Conservation (phyloP, 1,140 invertebrate genomes). For the Calephelis virginiensis region DNA sequence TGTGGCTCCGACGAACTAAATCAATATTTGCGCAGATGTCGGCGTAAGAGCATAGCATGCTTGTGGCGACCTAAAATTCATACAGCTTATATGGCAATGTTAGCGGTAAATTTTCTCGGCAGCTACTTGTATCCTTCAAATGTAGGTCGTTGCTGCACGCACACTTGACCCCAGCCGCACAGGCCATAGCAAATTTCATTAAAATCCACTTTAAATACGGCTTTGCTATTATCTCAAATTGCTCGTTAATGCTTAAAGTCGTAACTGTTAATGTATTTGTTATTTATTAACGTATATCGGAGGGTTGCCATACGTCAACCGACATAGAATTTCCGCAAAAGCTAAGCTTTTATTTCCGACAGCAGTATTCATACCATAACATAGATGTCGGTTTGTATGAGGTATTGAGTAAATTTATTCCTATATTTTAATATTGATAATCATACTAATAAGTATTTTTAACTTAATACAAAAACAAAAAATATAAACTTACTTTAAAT, state of each 20-base stretch:
- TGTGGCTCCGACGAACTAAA: slow-evolving; percentile 72
- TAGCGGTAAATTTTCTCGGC: slow-evolving; percentile 77
- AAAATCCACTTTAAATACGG: slow-evolving; percentile 50
- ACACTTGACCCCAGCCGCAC: slow-evolving; percentile 64
- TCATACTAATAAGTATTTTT: too few species aligned
- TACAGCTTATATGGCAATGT: slow-evolving; percentile 76
- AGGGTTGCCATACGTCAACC: too few species aligned
- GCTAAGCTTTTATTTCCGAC: too few species aligned
- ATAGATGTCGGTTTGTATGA: too few species aligned
- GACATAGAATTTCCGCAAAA: too few species aligned
- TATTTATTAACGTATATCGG: too few species aligned
- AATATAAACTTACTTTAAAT: too few species aligned
- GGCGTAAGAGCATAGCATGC: slow-evolving; percentile 72
- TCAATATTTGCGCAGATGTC: slow-evolving; percentile 78
- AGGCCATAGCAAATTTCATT: slow-evolving; percentile 50
- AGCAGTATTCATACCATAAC: too few species aligned
- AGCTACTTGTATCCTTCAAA: slow-evolving; percentile 76
- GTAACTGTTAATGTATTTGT: too few species aligned
- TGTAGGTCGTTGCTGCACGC: slow-evolving; percentile 73
- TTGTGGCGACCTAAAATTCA: slow-evolving; percentile 77
- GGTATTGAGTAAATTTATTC: too few species aligned
- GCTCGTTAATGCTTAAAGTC: not conserved
- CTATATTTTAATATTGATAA: too few species aligned
- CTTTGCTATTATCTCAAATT: slow-evolving; percentile 20
- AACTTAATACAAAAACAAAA: too few species aligned